Evolutionary conservation across 2,888 invertebrate species (phyloP).

Genomic region (Liopterus haemorrhoidalis): DNA sequence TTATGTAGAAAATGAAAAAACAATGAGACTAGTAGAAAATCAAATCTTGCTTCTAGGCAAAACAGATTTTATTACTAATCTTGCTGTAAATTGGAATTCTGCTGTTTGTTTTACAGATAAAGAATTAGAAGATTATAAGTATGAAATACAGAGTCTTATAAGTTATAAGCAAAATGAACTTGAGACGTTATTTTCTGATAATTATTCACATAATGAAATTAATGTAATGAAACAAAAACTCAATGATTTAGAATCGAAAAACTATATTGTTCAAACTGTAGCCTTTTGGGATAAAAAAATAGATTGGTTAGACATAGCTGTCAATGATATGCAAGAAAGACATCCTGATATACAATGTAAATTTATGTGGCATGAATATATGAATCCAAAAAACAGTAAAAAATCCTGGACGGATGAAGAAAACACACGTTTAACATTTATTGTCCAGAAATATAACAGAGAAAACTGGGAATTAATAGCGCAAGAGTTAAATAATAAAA

Average conservation of each 20-base stretch:
- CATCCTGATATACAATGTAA: constrained; percentile 60
- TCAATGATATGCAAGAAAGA: constrained; percentile 45
- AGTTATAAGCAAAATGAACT: no score
- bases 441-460: constrained; percentile 44
- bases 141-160: constrained; percentile 10
- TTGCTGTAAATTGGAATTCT: constrained; percentile 9
- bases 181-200: no score
- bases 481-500: constrained; percentile 48
- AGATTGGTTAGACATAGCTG: constrained; percentile 56
- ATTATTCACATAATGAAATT: no score
- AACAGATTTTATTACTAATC: background rate
- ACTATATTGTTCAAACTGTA: constrained; percentile 24
- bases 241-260: constrained; percentile 28
- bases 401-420: constrained; percentile 51
- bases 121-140: constrained; percentile 13
- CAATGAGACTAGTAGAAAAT: no score
- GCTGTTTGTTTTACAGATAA: no score
- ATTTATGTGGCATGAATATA: constrained; percentile 64
- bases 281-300: constrained; percentile 43
- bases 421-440: constrained; percentile 43
- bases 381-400: constrained; percentile 64
- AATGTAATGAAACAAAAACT: constrained; percentile 13
- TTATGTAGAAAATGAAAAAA: constrained; percentile 29
- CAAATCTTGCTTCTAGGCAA: no score
- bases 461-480: constrained; percentile 67